Conservation (phyloP, 2,113 vertebrate species). For the Leptodactylus fuscus region DNA sequence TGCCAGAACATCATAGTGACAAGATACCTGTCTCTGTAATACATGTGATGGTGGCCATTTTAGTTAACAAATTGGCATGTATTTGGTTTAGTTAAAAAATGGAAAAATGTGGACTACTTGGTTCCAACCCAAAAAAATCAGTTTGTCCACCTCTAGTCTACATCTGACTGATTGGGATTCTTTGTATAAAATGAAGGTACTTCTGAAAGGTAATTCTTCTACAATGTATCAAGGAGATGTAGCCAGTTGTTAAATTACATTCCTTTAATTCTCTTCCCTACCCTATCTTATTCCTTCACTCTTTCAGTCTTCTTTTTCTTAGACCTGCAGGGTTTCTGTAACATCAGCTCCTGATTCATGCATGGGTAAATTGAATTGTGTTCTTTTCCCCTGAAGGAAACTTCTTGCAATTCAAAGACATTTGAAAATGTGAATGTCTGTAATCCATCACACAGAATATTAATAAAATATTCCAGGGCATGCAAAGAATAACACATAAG, state of each 20-base stretch:
- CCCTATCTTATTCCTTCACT: background rate
- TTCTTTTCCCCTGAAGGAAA: constrained; percentile 16
- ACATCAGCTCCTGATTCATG: constrained; percentile 15
- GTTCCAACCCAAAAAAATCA: too few species aligned
- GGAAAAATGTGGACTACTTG: too few species aligned
- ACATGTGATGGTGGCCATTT: too few species aligned
- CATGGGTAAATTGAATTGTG: constrained; percentile 43
- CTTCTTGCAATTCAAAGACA: constrained; percentile 19
- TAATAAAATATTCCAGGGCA: constrained; percentile 23
- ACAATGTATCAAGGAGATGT: background rate
- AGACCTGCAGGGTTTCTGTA: constrained; percentile 20
- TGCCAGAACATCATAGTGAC: too few species aligned
- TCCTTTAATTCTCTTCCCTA: background rate
- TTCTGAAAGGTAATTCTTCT: background rate
- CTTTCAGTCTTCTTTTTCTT: background rate
- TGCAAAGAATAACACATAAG: background rate
- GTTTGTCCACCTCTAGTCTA: background rate
- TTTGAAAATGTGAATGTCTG: constrained; percentile 40
- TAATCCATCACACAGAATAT: constrained; percentile 26
- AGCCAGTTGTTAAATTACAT: background rate
- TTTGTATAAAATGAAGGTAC: background rate
- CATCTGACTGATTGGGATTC: background rate
- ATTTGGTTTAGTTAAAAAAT: too few species aligned
- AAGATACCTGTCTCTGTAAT: too few species aligned
- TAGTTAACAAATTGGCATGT: too few species aligned